Evolutionary conservation across 2,113 vertebrate species (phyloP).

Genomic region (Argyrosomus japonicus): DNA sequence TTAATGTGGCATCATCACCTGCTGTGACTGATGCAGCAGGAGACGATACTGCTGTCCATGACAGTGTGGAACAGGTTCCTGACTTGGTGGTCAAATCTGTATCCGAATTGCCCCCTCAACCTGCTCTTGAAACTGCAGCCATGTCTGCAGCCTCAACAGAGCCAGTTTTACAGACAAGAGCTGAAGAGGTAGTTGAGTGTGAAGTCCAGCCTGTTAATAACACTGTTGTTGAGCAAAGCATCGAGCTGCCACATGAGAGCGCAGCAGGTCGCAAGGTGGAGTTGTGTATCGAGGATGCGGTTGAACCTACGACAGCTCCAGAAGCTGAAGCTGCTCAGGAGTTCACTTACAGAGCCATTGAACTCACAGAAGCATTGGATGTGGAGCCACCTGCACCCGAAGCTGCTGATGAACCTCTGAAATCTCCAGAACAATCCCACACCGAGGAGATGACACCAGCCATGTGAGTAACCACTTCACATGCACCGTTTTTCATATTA

Average conservation of each 20-base stretch:
- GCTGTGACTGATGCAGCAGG: not conserved
- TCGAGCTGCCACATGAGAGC: slow-evolving; percentile 1
- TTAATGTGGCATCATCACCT: not conserved
- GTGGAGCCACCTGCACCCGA: not conserved
- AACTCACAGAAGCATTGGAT: slow-evolving; percentile 34
- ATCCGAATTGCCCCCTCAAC: not conserved
- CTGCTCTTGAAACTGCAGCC: not conserved
- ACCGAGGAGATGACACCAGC: slow-evolving; percentile 22
- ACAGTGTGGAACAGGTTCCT: not conserved
- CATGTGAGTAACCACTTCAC: slow-evolving; percentile 29
- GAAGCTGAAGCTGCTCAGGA: slow-evolving; percentile 10
- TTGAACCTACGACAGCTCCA: slow-evolving; percentile 4
- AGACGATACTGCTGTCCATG: not conserved
- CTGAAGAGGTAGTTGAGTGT: slow-evolving; percentile 1
- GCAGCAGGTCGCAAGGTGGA: not conserved
- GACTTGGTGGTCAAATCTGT: not conserved
- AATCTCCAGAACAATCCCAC: slow-evolving; percentile 16
- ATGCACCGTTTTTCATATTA: not conserved
- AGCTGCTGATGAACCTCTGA: slow-evolving; percentile 32
- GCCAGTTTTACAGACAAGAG: not conserved
- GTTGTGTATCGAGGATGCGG: slow-evolving; percentile 9
- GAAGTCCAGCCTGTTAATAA: slow-evolving; percentile 13
- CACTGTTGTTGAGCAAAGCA: slow-evolving; percentile 20
- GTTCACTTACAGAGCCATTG: not conserved
- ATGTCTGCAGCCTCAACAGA: not conserved